Percentiles rank a stretch among this genome's conserved stretches.
Conservation (phyloP, 2,113 vertebrate genomes). For the Dipodomys spectabilis region DNA sequence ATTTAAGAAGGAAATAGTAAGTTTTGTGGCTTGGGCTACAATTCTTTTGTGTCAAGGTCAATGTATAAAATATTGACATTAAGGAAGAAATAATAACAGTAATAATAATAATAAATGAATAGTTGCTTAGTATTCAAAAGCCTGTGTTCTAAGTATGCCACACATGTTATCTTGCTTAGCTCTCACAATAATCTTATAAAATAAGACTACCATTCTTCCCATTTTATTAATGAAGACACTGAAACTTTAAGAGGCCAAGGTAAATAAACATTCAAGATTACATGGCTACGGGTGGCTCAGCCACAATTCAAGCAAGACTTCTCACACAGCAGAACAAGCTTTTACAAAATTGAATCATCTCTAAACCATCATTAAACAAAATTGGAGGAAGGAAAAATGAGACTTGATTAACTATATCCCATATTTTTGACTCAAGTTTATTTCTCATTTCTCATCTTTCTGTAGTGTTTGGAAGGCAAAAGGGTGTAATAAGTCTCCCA, state of each 20-base stretch:
- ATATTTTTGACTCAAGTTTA: neutral
- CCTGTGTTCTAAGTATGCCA: neutral
- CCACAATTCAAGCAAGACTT: neutral
- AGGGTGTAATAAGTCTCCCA: neutral
- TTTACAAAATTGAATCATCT: neutral
- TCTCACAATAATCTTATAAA: neutral
- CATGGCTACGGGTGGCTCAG: neutral
- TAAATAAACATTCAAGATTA: neutral
- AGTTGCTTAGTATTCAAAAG: neutral
- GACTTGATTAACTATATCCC: neutral
- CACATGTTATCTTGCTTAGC: neutral
- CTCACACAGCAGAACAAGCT: neutral
- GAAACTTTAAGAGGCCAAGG: neutral
- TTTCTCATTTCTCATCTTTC: conserved; percentile 29
- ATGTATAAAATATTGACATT: neutral
- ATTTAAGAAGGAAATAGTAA: conserved; percentile 30
- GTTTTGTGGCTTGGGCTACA: neutral
- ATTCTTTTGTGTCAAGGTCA: conserved; percentile 32
- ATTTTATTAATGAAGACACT: conserved; percentile 31
- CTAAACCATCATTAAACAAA: neutral
- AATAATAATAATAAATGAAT: neutral
- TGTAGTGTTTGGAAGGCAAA: conserved; percentile 16
- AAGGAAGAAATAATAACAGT: neutral
- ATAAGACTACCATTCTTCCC: neutral
- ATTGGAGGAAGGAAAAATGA: neutral